Conservation (phyloP, 1,140 invertebrate genomes). For the Lycorma delicatula region DNA sequence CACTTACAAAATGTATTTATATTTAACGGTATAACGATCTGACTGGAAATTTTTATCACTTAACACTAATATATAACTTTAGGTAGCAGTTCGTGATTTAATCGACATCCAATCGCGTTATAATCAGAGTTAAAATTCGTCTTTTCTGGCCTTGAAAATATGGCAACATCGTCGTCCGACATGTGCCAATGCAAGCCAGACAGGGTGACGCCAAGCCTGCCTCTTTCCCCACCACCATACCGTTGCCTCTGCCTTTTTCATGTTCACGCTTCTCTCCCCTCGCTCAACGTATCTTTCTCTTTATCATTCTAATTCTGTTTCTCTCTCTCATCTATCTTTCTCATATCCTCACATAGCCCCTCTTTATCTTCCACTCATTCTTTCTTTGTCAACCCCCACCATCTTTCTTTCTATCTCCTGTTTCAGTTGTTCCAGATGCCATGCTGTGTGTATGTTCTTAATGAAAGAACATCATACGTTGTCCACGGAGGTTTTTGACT, state of each 20-base stretch:
- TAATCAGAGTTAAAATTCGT: conserved; percentile 42
- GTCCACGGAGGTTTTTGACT: conserved; percentile 1
- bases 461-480: neutral
- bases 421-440: too few relatives aligned
- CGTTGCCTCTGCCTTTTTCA: neutral
- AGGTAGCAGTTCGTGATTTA: neutral
- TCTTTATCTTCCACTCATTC: neutral
- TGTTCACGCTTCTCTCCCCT: neutral
- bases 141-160: conserved; percentile 39
- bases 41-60: neutral
- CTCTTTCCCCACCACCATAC: conserved; percentile 4
- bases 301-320: conserved; percentile 13
- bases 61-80: neutral
- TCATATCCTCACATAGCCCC: neutral
- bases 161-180: conserved; percentile 49
- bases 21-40: too few relatives aligned
- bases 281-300: conserved; percentile 14
- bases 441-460: neutral
- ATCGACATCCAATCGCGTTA: conserved; percentile 26
- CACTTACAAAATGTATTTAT: too few relatives aligned
- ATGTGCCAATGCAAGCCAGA: conserved; percentile 53
- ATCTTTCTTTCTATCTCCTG: too few relatives aligned
- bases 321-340: neutral
- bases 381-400: neutral
- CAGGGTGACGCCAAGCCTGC: conserved; percentile 52